phyloP scores from a whole-genome alignment of 1,140 invertebrate genomes.

The Pygmarrhopalites habei region DNA sequence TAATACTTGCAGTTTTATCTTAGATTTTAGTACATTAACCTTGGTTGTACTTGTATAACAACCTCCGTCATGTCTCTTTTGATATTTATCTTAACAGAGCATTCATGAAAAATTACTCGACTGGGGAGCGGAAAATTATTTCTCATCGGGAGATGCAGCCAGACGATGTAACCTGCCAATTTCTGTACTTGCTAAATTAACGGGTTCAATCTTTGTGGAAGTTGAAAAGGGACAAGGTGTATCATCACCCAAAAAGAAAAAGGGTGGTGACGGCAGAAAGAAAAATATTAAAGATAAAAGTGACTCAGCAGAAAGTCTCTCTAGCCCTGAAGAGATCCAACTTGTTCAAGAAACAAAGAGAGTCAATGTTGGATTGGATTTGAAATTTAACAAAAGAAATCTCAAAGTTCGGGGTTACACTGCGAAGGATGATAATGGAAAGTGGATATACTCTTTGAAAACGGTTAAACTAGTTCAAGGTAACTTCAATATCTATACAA shows the following conservation, averaged over 20 bases:
- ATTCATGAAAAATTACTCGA: not conserved
- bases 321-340: slow-evolving; percentile 23
- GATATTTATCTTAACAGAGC: too few species aligned
- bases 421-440: slow-evolving; percentile 52
- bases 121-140: slow-evolving; percentile 14
- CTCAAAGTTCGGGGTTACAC: slow-evolving; percentile 71
- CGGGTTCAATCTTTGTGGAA: slow-evolving; percentile 63
- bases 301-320: not conserved
- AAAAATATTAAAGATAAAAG: not conserved
- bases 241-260: slow-evolving; percentile 12
- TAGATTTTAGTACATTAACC: not conserved
- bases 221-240: slow-evolving; percentile 15
- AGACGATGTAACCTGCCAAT: slow-evolving; percentile 56
- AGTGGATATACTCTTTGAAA: slow-evolving; percentile 76
- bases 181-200: slow-evolving; percentile 70
- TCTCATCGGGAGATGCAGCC: slow-evolving; percentile 43
- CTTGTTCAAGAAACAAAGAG: slow-evolving; percentile 49
- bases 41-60: too few species aligned
- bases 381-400: slow-evolving; percentile 79
- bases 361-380: slow-evolving; percentile 79
- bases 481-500: slow-evolving; percentile 11
- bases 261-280: slow-evolving; percentile 5
- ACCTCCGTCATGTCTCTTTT: too few species aligned
- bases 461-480: slow-evolving; percentile 58
- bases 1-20: not conserved